These are phyloP conservation scores for Nothoprocta pentlandii DNA, from an alignment of 2,113 vertebrate genomes.

Conservation along the genomic window DNA sequence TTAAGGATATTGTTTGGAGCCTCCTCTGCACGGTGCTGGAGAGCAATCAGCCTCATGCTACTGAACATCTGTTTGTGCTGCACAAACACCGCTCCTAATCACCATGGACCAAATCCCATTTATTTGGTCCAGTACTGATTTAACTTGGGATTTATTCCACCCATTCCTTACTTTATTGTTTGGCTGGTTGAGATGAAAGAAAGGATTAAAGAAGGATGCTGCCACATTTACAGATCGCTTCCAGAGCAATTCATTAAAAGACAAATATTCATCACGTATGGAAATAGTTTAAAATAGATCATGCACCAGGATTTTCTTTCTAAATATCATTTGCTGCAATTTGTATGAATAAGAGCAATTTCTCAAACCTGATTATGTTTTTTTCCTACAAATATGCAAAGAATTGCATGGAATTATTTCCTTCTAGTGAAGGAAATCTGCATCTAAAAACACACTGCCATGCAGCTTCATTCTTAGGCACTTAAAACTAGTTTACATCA, in stretches of 20 bases:
- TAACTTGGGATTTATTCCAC: slow-evolving; percentile 50
- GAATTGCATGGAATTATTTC: background rate
- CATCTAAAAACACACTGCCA: background rate
- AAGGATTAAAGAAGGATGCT: background rate
- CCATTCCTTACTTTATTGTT: slow-evolving; percentile 13
- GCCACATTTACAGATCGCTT: background rate
- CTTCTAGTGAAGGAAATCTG: background rate
- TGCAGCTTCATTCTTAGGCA: background rate
- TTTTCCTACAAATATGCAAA: background rate
- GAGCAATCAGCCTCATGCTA: background rate
- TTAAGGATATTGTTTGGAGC: background rate
- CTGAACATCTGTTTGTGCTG: slow-evolving; percentile 33
- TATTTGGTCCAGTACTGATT: slow-evolving; percentile 42
- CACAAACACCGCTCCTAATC: slow-evolving; percentile 49
- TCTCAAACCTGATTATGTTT: background rate
- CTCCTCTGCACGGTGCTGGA: background rate
- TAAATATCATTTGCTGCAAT: background rate
- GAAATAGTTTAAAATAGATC: background rate
- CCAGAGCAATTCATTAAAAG: background rate
- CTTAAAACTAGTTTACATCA: background rate
- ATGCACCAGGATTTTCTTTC: background rate
- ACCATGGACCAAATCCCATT: slow-evolving; percentile 54
- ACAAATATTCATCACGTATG: background rate
- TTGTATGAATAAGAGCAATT: background rate
- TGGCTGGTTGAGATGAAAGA: background rate